Evolutionary conservation across 2,888 invertebrate species (phyloP), one percentile per base, ranked within the genome.

Genomic region (Trypoxylon attenuatum): DNA sequence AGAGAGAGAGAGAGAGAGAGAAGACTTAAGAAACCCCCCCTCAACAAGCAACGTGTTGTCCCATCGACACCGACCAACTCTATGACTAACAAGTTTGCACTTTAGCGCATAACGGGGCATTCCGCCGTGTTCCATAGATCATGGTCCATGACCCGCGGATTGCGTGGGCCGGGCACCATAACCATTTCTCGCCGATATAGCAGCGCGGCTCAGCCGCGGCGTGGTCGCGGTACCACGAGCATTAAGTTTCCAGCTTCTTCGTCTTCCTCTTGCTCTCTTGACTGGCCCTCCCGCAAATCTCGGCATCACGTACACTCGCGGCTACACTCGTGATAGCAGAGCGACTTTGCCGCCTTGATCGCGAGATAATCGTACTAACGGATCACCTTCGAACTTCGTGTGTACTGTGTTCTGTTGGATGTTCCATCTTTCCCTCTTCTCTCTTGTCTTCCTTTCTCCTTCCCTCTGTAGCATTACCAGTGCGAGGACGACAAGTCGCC

Each of bases 81-180:
- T 82, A 83, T 85, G 86, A 86, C 85, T 85, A 86, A 85, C 85
- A 85, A 86, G 85, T 86, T 86, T 86, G 84, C 85, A 86, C 85
- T 84, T 86, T 86, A 84, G 80, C 84, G 84, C 77, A 83, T 86
- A 86, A 86, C 86, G 86, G 86, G 77, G 78, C 74, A 80, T 81
- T 76, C 76, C 67, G 72, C 38, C 80, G 78, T 80, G 80, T 79
- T 77, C 79, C 83, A 84, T 85, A 83, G 83, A 85, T 86, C 85
- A 85, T 81, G 80, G 81, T 75, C 79, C 81, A 79, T 84, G 84
- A 84, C 84, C 84, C 79, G 75, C 69, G 81, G 78, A 84, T 82
- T 82, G 85, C 85, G 82, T 85, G 82, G 85, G 83, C 82, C 76
- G 78, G 79, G 78, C 81, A 70, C 70, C 59, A 75, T 77, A 77